These are phyloP conservation scores for Gracilinanus agilis DNA, from an alignment of 2,113 vertebrate species.

Conservation along the genomic window DNA sequence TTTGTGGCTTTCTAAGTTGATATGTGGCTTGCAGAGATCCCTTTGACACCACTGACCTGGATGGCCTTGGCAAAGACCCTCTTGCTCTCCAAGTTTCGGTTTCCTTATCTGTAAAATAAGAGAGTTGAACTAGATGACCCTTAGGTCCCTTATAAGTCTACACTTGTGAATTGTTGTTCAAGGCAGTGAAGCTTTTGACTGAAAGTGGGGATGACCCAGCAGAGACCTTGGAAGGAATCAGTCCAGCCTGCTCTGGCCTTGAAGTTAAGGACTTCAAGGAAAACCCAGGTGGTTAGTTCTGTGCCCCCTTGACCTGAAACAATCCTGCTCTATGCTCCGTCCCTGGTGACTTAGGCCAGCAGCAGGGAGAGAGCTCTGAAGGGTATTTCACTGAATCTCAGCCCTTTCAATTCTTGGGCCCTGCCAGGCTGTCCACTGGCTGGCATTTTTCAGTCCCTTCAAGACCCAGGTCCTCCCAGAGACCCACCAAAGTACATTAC, in stretches of 20 bases:
- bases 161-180: background rate
- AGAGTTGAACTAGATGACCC: background rate
- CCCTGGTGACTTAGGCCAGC: background rate
- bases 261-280: background rate
- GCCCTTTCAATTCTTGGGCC: constrained; percentile 52
- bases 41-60: background rate
- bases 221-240: background rate
- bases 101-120: background rate
- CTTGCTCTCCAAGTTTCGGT: background rate
- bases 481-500: constrained; percentile 33
- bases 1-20: background rate
- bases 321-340: background rate
- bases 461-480: constrained; percentile 45
- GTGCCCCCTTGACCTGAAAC: background rate
- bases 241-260: background rate
- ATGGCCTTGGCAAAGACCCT: background rate
- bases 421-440: constrained; percentile 59
- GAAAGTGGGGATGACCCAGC: background rate
- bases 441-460: constrained; percentile 41
- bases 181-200: background rate
- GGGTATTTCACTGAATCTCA: background rate
- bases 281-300: background rate
- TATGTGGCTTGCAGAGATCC: background rate
- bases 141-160: background rate
- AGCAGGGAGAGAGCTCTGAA: background rate